Percentiles rank a stretch among this genome's conserved stretches.
These are phyloP conservation scores for Trididemnum nubilum DNA, from an alignment of 23 tunicate species.

Conservation along the genomic window DNA sequence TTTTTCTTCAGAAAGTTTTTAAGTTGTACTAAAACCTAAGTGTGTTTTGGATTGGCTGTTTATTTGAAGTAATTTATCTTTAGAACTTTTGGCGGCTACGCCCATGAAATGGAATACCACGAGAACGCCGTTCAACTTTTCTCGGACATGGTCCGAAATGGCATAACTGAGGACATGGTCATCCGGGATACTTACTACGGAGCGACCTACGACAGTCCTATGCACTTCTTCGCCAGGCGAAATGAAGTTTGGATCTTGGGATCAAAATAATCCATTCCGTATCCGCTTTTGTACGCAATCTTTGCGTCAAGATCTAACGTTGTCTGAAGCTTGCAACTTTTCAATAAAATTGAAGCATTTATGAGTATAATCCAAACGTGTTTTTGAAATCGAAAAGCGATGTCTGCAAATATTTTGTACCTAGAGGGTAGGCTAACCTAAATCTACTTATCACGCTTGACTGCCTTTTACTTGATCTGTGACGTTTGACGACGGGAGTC, in stretches of 20 bases:
- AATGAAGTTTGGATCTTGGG: slow-evolving; percentile 62
- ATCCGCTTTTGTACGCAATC: background rate
- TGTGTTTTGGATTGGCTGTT: too few relatives aligned
- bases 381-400: too few relatives aligned
- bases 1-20: too few relatives aligned
- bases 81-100: slow-evolving; percentile 45
- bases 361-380: too few relatives aligned
- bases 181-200: slow-evolving; percentile 14
- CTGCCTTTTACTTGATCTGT: too few relatives aligned
- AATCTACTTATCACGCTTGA: too few relatives aligned
- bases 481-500: too few relatives aligned
- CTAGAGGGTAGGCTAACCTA: too few relatives aligned
- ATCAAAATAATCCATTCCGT: background rate
- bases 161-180: background rate
- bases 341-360: too few relatives aligned
- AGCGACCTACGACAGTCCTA: slow-evolving; percentile 53
- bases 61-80: slow-evolving; percentile 44
- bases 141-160: slow-evolving; percentile 37
- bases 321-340: background rate
- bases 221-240: slow-evolving; percentile 26
- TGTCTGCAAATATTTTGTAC: too few relatives aligned
- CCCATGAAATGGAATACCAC: slow-evolving; percentile 4
- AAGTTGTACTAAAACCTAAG: too few relatives aligned
- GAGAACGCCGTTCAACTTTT: slow-evolving; percentile 3
- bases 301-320: background rate